Evolutionary conservation across 1,140 invertebrate species (phyloP), one percentile per base, ranked within the genome.

Genomic region (Stenopsyche tienmushanensis): DNA sequence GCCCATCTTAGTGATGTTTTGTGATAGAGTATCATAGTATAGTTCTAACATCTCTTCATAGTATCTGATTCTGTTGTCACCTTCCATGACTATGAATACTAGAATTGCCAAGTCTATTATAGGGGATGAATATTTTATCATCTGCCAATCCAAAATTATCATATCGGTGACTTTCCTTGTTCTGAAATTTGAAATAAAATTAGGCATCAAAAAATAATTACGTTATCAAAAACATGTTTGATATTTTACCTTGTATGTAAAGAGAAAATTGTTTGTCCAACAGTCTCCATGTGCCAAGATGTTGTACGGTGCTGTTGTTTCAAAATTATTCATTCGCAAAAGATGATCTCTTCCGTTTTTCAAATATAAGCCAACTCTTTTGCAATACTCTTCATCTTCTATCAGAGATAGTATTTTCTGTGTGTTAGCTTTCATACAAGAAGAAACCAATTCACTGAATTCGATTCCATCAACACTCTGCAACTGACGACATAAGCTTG

Each of bases 251-350:
- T 75, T 67, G 44, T 80, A 80, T 62, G 74, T 73, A 63, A 76
- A 81, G 26, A 80, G 45, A 54, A 81, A 71, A 59, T 81, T 81
- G 60, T 80, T 80, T 13, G 72, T 72, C 72, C 76, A 78, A 59
- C 75, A 79, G 68, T 81, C 80, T 5, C 79, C 79, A 64, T 81
- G 80, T n/a, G 50, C 54, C 24, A 64, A 25, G 7, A 29, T 39
- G 18, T 64, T 34, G 71, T 54, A 64, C 21, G 53, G 62, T 8
- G 13, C 23, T 0, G 21, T 34, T 1, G 3, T 17, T 47, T 45
- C 41, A 15, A 15, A n/a, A n/a, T 17, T 8, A 5, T 9, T 39
- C 34, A 39, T 39, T n/a, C 7, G 7, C 34, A n/a, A 8, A 39
- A 39, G 34, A 7, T 39, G 7, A 39, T 39, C 34, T 8, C n/a